A percentile compares a stretch with the other conserved stretches of the same genome.
Evolutionary conservation across 2,888 invertebrate species (phyloP).

Genomic region (Icerya purchasi): DNA sequence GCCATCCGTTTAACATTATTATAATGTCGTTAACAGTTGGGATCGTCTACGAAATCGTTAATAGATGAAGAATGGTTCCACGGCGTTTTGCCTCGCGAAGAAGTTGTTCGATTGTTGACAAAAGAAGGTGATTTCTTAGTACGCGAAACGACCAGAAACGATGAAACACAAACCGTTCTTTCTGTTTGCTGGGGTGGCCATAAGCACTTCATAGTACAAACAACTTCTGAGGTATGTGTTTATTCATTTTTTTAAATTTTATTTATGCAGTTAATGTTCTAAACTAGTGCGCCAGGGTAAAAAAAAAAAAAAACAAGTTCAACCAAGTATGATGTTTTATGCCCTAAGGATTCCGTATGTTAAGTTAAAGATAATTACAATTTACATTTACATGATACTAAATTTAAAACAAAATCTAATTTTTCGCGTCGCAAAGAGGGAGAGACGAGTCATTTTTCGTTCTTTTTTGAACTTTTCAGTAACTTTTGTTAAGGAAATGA

Average conservation of each 20-base stretch:
- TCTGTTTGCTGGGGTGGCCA: conserved; percentile 92
- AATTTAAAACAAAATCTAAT: too few relatives aligned
- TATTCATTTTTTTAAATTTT: not conserved
- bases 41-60: conserved; percentile 37
- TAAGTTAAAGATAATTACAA: too few relatives aligned
- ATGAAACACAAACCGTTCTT: conserved; percentile 76
- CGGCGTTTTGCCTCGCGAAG: conserved; percentile 84
- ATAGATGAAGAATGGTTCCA: conserved; percentile 95
- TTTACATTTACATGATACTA: too few relatives aligned
- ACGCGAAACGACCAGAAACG: conserved; percentile 74
- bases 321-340: too few relatives aligned
- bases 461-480: too few relatives aligned
- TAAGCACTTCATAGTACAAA: conserved; percentile 93
- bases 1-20: not conserved
- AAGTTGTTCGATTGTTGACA: conserved; percentile 75
- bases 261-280: not conserved
- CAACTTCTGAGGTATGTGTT: conserved; percentile 54
- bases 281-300: not conserved
- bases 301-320: not conserved
- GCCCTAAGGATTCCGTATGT: too few relatives aligned
- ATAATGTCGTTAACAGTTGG: conserved; percentile 16
- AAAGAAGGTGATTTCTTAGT: conserved; percentile 87
- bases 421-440: too few relatives aligned
- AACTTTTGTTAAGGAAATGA: too few relatives aligned
- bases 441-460: too few relatives aligned